Evolutionary conservation across 2,888 invertebrate genomes (phyloP).

Genomic region (Ennomos erosarius): DNA sequence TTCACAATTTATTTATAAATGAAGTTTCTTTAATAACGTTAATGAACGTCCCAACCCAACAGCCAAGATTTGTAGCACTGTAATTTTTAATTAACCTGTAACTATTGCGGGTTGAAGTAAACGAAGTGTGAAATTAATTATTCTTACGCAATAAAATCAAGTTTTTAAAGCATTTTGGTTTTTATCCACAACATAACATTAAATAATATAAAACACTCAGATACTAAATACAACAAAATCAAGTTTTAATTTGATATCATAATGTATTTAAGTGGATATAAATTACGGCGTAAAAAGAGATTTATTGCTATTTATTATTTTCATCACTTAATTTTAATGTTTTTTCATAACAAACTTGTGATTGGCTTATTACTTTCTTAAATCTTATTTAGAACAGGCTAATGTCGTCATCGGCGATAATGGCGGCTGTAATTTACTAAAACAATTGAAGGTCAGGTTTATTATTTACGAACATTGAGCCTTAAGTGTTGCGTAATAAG

Average conservation of each 20-base stretch:
- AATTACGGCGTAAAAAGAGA: conserved; percentile 16
- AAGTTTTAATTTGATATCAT: conserved; percentile 14
- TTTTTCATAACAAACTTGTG: conserved; percentile 12
- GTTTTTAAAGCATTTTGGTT: too few relatives aligned
- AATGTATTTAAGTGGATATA: conserved; percentile 14
- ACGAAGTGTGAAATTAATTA: conserved; percentile 30
- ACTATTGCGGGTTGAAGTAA: conserved; percentile 12
- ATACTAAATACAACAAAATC: conserved; percentile 6
- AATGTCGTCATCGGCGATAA: conserved; percentile 40
- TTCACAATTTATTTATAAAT: too few relatives aligned
- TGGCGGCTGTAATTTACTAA: conserved; percentile 50
- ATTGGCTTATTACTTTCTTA: conserved; percentile 24
- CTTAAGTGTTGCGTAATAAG: conserved; percentile 45
- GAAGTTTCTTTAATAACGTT: too few relatives aligned
- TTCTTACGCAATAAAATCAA: conserved; percentile 5
- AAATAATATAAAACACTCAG: too few relatives aligned
- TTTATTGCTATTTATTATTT: conserved; percentile 17
- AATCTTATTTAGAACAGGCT: conserved; percentile 32
- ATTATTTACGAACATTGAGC: conserved; percentile 36
- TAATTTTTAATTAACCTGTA: conserved; percentile 7
- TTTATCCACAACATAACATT: too few relatives aligned
- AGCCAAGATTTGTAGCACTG: too few relatives aligned
- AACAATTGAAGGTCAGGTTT: conserved; percentile 61
- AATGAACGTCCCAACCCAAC: too few relatives aligned
- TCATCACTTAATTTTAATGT: conserved; percentile 15